Base-by-base conservation (phyloP, 2,113 vertebrate genomes). In the Thalassoma bifasciatum region DNA sequence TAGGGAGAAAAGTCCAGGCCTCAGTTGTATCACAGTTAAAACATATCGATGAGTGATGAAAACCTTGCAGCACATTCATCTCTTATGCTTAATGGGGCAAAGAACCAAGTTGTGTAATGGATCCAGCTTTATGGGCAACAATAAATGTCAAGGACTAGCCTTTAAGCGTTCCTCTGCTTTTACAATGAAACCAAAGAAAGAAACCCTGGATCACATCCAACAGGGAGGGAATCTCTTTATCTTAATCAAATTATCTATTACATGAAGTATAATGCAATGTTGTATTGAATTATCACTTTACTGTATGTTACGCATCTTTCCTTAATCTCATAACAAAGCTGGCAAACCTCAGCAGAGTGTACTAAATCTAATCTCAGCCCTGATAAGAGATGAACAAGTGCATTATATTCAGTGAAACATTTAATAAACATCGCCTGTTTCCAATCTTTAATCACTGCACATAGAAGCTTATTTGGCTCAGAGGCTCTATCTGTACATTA, bases 271-370 rank as follows among this genome's bases (percentile, higher is more conserved):
- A 54, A 46, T 17, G 5, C 44, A 19, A 46, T 7, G n/a, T 19
- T 9, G n/a, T n/a, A 49, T 49, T 49, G 7, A 16, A 49, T 21
- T 10, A 49, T 49, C 46, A 49, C 19, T 49, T n/a, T 21, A n/a
- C 46, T 49, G 19, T 49, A 49, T 49, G n/a, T n/a, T 36, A 46
- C 37, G 36, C 7, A 53, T 36, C 37, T 49, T 56, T 2, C 26
- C 24, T 76, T 37, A 50, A 76, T 64, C 19, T 53, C 34, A 40
- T 44, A 66, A 73, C 60, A 69, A 46, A 26, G 10, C 54, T 30
- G 17, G 10, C 17, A 40, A 63, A 50, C 34, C 6, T 40, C 22
- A 21, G n/a, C 44, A 68, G 22, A 42, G 16, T 42, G 22, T 57
- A 34, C 64, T 70, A 64, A 34, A 77, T 70, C 22, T 40, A 22